Conservation (phyloP, 2,797 vertebrate species). For the Petrocephalus schoutedeni region DNA sequence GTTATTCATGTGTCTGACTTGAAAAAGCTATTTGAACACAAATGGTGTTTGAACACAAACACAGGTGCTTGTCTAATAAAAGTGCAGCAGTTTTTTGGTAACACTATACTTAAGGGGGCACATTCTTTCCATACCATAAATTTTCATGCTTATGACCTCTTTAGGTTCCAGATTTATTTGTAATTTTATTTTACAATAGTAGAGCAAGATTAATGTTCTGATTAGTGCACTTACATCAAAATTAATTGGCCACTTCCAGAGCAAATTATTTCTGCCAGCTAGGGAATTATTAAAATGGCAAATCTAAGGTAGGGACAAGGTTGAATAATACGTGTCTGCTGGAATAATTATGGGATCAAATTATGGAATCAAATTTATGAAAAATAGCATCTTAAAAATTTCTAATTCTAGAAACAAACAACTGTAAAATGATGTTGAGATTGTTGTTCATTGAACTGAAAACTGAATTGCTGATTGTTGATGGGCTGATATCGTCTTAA, state of each 20-base stretch:
- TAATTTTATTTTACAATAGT: background rate
- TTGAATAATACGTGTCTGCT: background rate
- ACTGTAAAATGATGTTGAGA: background rate
- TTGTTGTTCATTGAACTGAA: background rate
- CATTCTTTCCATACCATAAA: slow-evolving; percentile 7
- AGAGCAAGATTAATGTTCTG: background rate
- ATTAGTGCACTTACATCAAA: background rate
- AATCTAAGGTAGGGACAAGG: background rate
- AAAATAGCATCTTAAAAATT: background rate
- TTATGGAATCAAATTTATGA: background rate
- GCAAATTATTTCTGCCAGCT: background rate
- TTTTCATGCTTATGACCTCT: slow-evolving; percentile 15
- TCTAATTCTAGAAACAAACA: no score
- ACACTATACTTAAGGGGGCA: background rate
- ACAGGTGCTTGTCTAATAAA: background rate
- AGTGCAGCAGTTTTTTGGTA: background rate
- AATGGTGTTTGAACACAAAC: background rate
- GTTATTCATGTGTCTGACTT: background rate
- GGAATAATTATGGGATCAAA: background rate
- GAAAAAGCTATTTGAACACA: background rate
- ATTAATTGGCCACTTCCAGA: background rate
- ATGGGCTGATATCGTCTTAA: background rate
- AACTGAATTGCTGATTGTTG: background rate
- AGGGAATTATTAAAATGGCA: background rate
- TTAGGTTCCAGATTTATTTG: background rate